These are phyloP conservation scores for Hymenopus coronatus DNA, from an alignment of 2,888 invertebrate species.

Conservation along the genomic window DNA sequence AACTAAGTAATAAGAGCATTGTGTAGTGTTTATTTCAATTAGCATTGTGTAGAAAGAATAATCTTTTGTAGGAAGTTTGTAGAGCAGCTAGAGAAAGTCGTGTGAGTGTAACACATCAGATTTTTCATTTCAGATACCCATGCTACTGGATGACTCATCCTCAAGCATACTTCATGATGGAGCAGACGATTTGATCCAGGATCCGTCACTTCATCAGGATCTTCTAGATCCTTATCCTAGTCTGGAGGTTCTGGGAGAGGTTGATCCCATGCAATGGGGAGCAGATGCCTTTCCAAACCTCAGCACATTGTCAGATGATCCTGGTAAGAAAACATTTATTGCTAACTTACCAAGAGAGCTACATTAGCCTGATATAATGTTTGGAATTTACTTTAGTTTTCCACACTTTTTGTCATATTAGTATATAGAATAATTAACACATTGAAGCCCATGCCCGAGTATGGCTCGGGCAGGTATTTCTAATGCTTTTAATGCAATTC, in stretches of 20 bases:
- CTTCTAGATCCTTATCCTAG: constrained; percentile 29
- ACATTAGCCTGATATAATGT: no score
- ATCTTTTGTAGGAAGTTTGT: no score
- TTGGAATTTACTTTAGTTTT: no score
- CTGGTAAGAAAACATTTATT: constrained; percentile 18
- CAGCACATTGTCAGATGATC: constrained; percentile 20
- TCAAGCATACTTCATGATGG: background rate
- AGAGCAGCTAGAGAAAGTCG: no score
- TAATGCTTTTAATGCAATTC: no score
- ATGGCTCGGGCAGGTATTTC: no score
- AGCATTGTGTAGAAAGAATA: no score
- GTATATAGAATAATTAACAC: no score
- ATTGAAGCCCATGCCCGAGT: no score
- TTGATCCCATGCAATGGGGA: constrained; percentile 31
- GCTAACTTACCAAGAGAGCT: background rate
- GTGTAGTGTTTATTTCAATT: no score
- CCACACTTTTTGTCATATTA: no score
- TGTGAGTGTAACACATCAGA: background rate
- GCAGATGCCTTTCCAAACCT: constrained; percentile 30
- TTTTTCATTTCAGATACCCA: constrained; percentile 35
- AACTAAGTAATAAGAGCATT: no score
- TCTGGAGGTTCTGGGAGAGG: constrained; percentile 33
- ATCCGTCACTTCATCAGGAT: constrained; percentile 27
- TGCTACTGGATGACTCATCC: constrained; percentile 33
- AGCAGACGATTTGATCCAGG: constrained; percentile 10